Conservation (phyloP, 2,888 invertebrate species). For the Cerastoderma edule region DNA sequence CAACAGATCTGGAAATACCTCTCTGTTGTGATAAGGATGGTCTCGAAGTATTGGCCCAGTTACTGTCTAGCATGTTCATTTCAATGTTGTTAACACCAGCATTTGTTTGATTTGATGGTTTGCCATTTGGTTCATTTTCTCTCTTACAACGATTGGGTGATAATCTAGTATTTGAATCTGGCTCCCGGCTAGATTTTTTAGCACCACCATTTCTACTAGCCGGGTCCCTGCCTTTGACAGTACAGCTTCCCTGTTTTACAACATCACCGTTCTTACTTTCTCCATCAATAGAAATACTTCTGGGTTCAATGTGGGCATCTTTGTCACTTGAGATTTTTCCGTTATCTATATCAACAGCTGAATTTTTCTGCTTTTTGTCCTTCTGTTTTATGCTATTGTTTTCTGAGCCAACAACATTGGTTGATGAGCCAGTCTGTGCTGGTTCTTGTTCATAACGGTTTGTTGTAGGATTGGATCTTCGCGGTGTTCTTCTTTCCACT, state of each 20-base stretch:
- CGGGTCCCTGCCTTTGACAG: too few species aligned
- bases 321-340: background rate
- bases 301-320: background rate
- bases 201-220: too few species aligned
- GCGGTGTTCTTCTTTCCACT: background rate
- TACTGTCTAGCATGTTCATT: too few species aligned
- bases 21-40: background rate
- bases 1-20: constrained; percentile 22
- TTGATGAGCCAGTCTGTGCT: background rate
- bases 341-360: background rate
- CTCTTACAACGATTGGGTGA: too few species aligned
- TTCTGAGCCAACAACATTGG: background rate
- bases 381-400: constrained; percentile 4
- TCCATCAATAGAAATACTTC: background rate
- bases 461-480: background rate
- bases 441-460: background rate
- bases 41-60: background rate
- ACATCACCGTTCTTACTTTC: constrained; percentile 1
- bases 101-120: too few species aligned
- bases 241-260: background rate
- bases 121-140: too few species aligned
- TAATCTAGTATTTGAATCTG: too few species aligned
- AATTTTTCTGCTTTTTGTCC: background rate
- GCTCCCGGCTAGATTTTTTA: too few species aligned
- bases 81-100: too few species aligned